phyloP scores from a whole-genome alignment of 1,140 invertebrate species.

The Megalopta genalis region DNA sequence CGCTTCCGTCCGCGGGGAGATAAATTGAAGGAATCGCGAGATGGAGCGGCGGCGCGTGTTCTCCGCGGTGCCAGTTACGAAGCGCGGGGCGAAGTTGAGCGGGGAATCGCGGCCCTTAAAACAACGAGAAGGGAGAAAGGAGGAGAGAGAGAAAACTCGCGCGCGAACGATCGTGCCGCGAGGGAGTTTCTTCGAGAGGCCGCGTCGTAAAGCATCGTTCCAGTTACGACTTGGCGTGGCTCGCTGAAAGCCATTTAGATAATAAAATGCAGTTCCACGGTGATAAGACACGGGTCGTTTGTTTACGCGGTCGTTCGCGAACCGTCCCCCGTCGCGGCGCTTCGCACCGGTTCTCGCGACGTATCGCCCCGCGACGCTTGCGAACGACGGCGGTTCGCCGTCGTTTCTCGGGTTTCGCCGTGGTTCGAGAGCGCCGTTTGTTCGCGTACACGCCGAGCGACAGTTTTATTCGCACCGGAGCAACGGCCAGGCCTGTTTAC shows the following conservation, averaged over 20 bases:
- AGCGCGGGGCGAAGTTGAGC: neutral
- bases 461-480: conserved; percentile 26
- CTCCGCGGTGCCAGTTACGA: too few species aligned
- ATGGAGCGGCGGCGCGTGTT: too few species aligned
- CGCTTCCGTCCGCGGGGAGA: too few species aligned
- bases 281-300: conserved; percentile 66
- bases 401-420: neutral
- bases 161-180: conserved; percentile 7
- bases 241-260: conserved; percentile 64
- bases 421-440: too few species aligned
- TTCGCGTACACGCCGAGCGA: neutral
- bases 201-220: conserved; percentile 48
- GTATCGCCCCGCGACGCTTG: too few species aligned
- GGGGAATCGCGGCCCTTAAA: conserved; percentile 23
- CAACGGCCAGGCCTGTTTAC: conserved; percentile 45
- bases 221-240: conserved; percentile 52
- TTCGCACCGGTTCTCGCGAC: too few species aligned
- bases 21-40: too few species aligned
- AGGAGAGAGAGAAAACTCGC: conserved; percentile 14
- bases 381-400: too few species aligned
- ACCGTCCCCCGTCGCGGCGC: conserved; percentile 7
- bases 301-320: conserved; percentile 57
- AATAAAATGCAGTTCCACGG: conserved; percentile 62
- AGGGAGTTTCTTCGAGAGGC: conserved; percentile 34
- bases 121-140: conserved; percentile 1